Evolutionary conservation across 2,888 invertebrate species (phyloP).

Genomic region (Saturnia pavonia): DNA sequence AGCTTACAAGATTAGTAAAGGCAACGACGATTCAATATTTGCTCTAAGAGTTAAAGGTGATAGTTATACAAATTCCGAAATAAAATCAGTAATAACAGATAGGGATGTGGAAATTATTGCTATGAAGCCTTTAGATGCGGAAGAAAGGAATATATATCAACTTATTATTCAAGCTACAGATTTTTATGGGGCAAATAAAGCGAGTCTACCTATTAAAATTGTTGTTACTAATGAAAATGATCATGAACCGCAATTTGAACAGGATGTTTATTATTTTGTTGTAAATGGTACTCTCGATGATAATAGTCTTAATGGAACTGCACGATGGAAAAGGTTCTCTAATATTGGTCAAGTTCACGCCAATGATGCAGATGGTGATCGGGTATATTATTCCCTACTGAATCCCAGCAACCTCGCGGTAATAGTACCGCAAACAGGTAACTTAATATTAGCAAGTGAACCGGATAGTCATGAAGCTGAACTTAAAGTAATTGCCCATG

Average conservation of each 20-base stretch:
- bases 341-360: slow-evolving; percentile 93
- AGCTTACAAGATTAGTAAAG: slow-evolving; percentile 90
- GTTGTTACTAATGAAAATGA: slow-evolving; percentile 94
- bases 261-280: slow-evolving; percentile 89
- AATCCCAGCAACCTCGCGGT: slow-evolving; percentile 92
- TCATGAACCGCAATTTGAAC: slow-evolving; percentile 92
- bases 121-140: slow-evolving; percentile 89
- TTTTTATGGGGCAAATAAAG: slow-evolving; percentile 89
- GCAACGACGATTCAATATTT: slow-evolving; percentile 88
- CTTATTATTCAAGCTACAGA: slow-evolving; percentile 91
- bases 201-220: slow-evolving; percentile 89
- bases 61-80: slow-evolving; percentile 63
- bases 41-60: slow-evolving; percentile 84
- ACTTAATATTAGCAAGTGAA: slow-evolving; percentile 91
- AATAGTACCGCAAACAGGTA: slow-evolving; percentile 96
- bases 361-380: slow-evolving; percentile 94
- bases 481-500: slow-evolving; percentile 91
- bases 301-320: slow-evolving; percentile 82
- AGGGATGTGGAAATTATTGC: slow-evolving; percentile 89
- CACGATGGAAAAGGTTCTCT: slow-evolving; percentile 89
- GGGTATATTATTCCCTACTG: slow-evolving; percentile 92
- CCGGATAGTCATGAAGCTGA: slow-evolving; percentile 86
- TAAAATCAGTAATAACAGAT: slow-evolving; percentile 79
- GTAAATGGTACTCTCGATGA: slow-evolving; percentile 84
- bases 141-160: slow-evolving; percentile 86